Percentiles rank a stretch among this genome's conserved stretches.
Evolutionary conservation across 1,140 invertebrate species (phyloP).

Genomic region (Seison nebaliae): DNA sequence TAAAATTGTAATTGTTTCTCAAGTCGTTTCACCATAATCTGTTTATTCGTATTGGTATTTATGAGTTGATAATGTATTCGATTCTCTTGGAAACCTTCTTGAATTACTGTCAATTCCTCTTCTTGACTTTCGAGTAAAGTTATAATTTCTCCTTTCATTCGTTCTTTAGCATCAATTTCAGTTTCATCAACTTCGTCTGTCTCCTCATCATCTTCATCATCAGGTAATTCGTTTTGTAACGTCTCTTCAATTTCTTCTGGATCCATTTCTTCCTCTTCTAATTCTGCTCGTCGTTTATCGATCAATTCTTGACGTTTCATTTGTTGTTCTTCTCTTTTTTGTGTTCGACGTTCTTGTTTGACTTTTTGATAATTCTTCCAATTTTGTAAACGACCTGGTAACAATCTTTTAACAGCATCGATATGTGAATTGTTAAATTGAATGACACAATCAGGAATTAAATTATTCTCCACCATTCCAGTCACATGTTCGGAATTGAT

Average conservation of each 20-base stretch:
- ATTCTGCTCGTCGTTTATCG: conserved; percentile 17
- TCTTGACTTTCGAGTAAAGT: too few species aligned
- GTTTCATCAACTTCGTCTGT: conserved; percentile 10
- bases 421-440: conserved; percentile 20
- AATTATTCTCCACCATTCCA: conserved; percentile 21
- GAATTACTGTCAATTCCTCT: too few species aligned
- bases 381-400: conserved; percentile 23
- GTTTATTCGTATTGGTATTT: background rate
- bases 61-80: background rate
- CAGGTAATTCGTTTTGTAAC: background rate
- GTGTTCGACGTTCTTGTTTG: conserved; percentile 20
- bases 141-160: too few species aligned
- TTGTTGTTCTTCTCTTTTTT: conserved; percentile 20
- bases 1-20: too few species aligned
- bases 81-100: conserved; percentile 7
- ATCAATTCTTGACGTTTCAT: conserved; percentile 16
- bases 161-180: conserved; percentile 10
- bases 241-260: conserved; percentile 1
- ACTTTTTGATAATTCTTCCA: conserved; percentile 18
- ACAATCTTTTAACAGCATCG: conserved; percentile 22
- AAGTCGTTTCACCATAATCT: too few species aligned
- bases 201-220: conserved; percentile 6
- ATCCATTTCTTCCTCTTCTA: conserved; percentile 1
- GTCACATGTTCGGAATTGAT: conserved; percentile 21
- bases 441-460: conserved; percentile 24